These are phyloP conservation scores for Parelbella ahira DNA, from an alignment of 2,888 invertebrate genomes.

Conservation along the genomic window DNA sequence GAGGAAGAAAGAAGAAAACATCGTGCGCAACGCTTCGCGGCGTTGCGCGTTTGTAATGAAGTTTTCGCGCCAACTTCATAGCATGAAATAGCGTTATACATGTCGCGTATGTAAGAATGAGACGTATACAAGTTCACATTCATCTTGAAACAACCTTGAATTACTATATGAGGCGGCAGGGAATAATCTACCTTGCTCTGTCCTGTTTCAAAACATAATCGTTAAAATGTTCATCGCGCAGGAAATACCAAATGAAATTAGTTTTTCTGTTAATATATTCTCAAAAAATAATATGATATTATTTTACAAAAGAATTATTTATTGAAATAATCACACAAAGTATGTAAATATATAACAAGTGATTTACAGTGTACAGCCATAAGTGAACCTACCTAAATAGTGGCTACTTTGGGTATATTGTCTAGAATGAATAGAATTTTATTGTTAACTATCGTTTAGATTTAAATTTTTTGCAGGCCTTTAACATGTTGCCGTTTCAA, in stretches of 20 bases:
- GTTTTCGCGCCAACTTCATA: conserved; percentile 51
- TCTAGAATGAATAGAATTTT: no score
- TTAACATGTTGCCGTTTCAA: no score
- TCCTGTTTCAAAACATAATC: conserved; percentile 56
- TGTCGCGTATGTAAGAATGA: conserved; percentile 36
- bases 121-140: conserved; percentile 41
- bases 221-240: conserved; percentile 40
- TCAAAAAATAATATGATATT: no score
- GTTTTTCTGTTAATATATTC: conserved; percentile 11
- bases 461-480: no score
- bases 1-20: conserved; percentile 64
- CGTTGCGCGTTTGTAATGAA: conserved; percentile 51
- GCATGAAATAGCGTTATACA: conserved; percentile 40
- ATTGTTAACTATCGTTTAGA: no score
- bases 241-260: conserved; percentile 27
- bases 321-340: no score
- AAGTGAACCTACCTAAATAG: no score
- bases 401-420: no score
- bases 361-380: no score
- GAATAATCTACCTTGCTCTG: conserved; percentile 56
- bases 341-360: no score
- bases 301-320: no score
- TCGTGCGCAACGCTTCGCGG: conserved; percentile 58
- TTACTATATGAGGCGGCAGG: conserved; percentile 42
- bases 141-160: conserved; percentile 64